phyloP scores from a whole-genome alignment of 2,888 invertebrate genomes.

The Drosophila nigricruria region DNA sequence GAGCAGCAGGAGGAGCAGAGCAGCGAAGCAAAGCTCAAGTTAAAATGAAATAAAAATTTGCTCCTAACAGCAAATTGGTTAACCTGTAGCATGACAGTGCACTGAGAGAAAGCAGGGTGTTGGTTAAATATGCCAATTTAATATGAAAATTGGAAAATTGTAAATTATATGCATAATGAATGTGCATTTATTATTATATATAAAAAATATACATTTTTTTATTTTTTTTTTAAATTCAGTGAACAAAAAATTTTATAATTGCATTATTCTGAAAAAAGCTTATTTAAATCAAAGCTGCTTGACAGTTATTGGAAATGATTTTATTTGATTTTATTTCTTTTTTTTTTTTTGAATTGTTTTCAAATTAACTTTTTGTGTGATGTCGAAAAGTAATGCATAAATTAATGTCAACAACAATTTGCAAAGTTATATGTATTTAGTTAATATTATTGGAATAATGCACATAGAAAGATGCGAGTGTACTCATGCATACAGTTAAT shows the following conservation, averaged over 20 bases:
- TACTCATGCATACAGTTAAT: not conserved
- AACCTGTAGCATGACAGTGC: slow-evolving; percentile 30
- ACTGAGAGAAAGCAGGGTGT: slow-evolving; percentile 8
- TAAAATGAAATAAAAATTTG: slow-evolving; percentile 12
- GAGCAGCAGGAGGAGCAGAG: not conserved
- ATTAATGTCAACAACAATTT: slow-evolving; percentile 10
- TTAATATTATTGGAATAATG: slow-evolving; percentile 5
- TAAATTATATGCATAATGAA: no score
- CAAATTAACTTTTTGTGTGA: not conserved
- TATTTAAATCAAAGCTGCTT: not conserved
- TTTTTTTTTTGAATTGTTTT: not conserved
- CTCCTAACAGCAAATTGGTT: slow-evolving; percentile 27
- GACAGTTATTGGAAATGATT: not conserved
- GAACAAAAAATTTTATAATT: no score
- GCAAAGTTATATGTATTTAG: not conserved
- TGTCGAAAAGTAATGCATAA: slow-evolving; percentile 3
- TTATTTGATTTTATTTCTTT: not conserved
- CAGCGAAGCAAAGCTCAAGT: slow-evolving; percentile 3
- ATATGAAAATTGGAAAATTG: not conserved
- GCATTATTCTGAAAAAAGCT: not conserved
- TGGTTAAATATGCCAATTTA: not conserved
- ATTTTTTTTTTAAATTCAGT: no score
- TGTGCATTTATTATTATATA: no score
- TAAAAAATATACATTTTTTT: no score
- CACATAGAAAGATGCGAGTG: not conserved